Conservation (phyloP, 1,140 invertebrate genomes). For the Hormaphis cornu region DNA sequence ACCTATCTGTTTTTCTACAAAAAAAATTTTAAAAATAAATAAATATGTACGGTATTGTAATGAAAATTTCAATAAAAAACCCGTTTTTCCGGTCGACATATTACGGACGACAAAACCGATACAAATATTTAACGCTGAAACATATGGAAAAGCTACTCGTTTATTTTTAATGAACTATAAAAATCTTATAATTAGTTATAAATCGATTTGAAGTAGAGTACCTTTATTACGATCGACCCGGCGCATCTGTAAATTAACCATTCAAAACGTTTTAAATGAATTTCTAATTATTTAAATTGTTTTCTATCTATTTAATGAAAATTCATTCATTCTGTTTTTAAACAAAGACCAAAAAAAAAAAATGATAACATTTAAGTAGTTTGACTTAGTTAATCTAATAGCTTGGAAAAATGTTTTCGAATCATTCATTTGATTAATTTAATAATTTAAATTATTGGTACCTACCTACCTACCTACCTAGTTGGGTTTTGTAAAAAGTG, state of each 20-base stretch:
- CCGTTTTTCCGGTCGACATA: too few species aligned
- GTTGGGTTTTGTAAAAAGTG: background rate
- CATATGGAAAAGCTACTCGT: background rate
- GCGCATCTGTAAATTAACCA: too few species aligned
- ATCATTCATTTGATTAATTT: slow-evolving; percentile 3
- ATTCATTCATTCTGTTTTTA: background rate
- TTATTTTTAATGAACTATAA: background rate
- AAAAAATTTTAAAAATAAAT: too few species aligned
- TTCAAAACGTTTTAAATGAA: slow-evolving; percentile 4
- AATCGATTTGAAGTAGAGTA: background rate
- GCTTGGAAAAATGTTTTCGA: background rate
- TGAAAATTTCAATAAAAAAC: too few species aligned
- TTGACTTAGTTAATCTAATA: background rate
- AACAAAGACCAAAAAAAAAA: background rate
- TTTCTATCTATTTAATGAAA: background rate
- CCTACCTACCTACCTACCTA: too few species aligned
- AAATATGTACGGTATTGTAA: too few species aligned
- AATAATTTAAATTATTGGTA: too few species aligned
- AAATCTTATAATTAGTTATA: slow-evolving; percentile 4
- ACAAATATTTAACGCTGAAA: background rate
- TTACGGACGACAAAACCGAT: too few species aligned
- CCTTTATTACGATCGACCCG: background rate
- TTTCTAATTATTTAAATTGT: slow-evolving; percentile 24
- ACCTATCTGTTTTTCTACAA: too few species aligned
- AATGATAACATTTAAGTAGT: background rate